Conservation (phyloP, 1,140 invertebrate genomes). For the Lordiphosa collinella region DNA sequence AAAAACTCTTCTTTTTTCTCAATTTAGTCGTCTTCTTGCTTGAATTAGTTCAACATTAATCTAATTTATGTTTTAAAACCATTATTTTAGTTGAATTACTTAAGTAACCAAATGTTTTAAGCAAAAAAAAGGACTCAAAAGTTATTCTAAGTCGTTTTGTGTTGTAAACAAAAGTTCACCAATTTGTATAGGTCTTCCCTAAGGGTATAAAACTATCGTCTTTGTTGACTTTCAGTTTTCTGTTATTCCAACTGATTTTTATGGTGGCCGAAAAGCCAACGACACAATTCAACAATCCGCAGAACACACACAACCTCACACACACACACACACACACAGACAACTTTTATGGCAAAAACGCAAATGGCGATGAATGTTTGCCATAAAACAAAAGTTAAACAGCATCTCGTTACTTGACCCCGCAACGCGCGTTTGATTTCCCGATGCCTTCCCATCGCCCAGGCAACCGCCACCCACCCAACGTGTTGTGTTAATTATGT, state of each 20-base stretch:
- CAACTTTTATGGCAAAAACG: slow-evolving; percentile 59
- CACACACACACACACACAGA: slow-evolving; percentile 41
- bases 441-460: background rate
- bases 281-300: slow-evolving; percentile 13
- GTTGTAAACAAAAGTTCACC: too few species aligned
- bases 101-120: too few species aligned
- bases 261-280: slow-evolving; percentile 36
- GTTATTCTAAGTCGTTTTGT: too few species aligned
- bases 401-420: slow-evolving; percentile 45
- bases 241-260: slow-evolving; percentile 59
- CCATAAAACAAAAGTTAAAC: slow-evolving; percentile 72
- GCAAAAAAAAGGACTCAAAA: too few species aligned
- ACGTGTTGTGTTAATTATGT: slow-evolving; percentile 45
- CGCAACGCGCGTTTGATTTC: slow-evolving; percentile 32
- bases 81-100: too few species aligned
- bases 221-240: background rate
- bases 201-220: slow-evolving; percentile 31
- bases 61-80: too few species aligned
- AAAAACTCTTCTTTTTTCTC: too few species aligned
- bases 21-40: too few species aligned
- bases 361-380: slow-evolving; percentile 71
- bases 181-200: background rate
- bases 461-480: too few species aligned
- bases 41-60: too few species aligned
- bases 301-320: slow-evolving; percentile 18